A percentile compares a stretch with the other conserved stretches of the same genome.
These are phyloP conservation scores for Furnarius figulus DNA, from an alignment of 2,113 vertebrate species.

Conservation along the genomic window DNA sequence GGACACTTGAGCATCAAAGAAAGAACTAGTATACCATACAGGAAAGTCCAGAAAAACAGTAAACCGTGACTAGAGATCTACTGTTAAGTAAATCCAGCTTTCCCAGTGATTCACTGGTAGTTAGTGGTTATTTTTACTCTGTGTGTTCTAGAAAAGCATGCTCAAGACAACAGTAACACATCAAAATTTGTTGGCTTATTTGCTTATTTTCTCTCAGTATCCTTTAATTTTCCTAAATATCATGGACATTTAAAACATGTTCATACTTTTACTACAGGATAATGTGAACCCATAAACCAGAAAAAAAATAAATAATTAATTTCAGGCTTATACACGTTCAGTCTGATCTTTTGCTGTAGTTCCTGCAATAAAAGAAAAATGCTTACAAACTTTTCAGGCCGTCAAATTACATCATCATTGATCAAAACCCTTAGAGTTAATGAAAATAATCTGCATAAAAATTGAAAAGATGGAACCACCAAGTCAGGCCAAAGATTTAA, in stretches of 20 bases:
- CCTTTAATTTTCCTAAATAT: neutral
- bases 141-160: neutral
- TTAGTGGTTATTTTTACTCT: neutral
- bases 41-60: neutral
- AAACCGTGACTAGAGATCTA: neutral
- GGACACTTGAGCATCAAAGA: neutral
- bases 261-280: neutral
- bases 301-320: neutral
- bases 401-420: neutral
- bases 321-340: neutral
- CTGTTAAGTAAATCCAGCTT: neutral
- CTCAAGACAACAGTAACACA: neutral
- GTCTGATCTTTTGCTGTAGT: neutral
- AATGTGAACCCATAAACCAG: rapidly evolving
- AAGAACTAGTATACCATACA: neutral
- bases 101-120: neutral
- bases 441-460: neutral
- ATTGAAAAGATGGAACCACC: neutral
- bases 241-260: neutral
- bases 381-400: neutral
- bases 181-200: neutral
- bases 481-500: neutral
- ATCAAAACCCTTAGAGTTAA: neutral
- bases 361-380: neutral
- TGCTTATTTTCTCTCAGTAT: neutral